Base-by-base conservation (phyloP, 2,113 vertebrate species). In the Rhadina sibilatrix region DNA sequence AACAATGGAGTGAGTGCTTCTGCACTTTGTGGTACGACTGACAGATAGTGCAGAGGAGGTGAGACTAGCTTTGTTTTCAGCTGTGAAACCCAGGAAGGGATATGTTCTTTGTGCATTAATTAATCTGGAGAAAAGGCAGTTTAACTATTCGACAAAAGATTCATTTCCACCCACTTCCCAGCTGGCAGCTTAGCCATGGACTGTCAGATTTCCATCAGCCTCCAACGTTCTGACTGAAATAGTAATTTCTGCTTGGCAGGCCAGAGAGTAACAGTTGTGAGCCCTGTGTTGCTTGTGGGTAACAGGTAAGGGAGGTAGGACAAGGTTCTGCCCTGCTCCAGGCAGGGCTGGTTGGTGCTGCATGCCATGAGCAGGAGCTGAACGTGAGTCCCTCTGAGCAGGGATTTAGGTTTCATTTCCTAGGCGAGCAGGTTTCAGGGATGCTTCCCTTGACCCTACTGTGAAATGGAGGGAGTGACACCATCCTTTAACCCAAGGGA, bases 161-260 rank as follows among this genome's bases (percentile, higher is more conserved):
- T 89, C 16, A 27, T 92, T 95, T 83, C 95, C 94, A 93, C 94
- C 93, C 94, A 91, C 94, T 93, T 80, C 77, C 80, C 95, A 96
- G 93, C 93, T 97, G 96, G 89, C 31, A 4, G 54, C 64, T 90
- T 83, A 74, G 84, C 49, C 56, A 23, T 15, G 65, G 84, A 89
- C 83, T 95, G 93, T 89, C 91, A 83, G 83, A 81, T 81, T 93
- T 64, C 64, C 52, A 70, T 88, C 93, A 95, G 56, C 60, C 64
- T 74, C 87, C 77, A 78, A 22, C 0, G 0, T 85, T 89, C 44
- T 1, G 24, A 90, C 66, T 8, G 49, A 92, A 94, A 93, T 72
- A 96, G 72, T 38, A 91, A 12, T 50, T 77, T 61, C 10, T 83
- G 63, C 20, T 61, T 90, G 3, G 15, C 1, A 6, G 47, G 56